Conservation (phyloP, 2,888 invertebrate species). For the Chymomyza procnemis region DNA sequence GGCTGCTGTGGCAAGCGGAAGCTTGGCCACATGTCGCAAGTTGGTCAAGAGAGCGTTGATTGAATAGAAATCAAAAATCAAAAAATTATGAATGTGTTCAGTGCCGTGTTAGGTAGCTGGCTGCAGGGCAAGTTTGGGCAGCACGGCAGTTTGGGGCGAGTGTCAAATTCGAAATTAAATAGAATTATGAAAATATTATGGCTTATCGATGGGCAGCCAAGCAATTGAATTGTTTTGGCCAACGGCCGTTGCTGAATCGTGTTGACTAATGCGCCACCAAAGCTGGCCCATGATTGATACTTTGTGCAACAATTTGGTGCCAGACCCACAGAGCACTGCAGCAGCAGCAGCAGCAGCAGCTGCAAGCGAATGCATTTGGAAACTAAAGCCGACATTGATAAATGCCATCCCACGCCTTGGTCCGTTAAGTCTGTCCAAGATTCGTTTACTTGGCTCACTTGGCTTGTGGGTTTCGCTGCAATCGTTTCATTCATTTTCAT, state of each 20-base stretch:
- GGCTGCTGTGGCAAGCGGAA: slow-evolving; percentile 55
- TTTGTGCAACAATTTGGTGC: slow-evolving; percentile 7
- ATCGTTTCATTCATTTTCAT: slow-evolving; percentile 52
- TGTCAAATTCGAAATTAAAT: slow-evolving; percentile 66
- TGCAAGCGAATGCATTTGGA: slow-evolving; percentile 22
- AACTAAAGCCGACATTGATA: slow-evolving; percentile 69
- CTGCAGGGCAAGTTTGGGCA: background rate
- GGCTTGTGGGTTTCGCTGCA: slow-evolving; percentile 28
- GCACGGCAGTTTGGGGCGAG: slow-evolving; percentile 15
- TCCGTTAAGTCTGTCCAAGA: slow-evolving; percentile 23
- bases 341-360: too few species aligned
- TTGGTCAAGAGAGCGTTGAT: background rate
- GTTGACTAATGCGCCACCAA: slow-evolving; percentile 67
- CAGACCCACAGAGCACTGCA: slow-evolving; percentile 1
- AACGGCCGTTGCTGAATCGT: slow-evolving; percentile 37
- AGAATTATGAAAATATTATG: slow-evolving; percentile 58
- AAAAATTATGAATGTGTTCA: background rate
- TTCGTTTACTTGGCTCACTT: slow-evolving; percentile 22
- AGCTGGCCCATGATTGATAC: slow-evolving; percentile 62
- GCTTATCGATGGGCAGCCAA: slow-evolving; percentile 42
- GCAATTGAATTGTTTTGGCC: slow-evolving; percentile 57
- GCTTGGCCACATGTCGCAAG: slow-evolving; percentile 24
- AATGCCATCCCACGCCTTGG: slow-evolving; percentile 75
- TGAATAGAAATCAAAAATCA: background rate
- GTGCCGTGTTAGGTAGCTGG: background rate